Conservation (phyloP, 2,888 invertebrate genomes). For the Coelinius sp. region DNA sequence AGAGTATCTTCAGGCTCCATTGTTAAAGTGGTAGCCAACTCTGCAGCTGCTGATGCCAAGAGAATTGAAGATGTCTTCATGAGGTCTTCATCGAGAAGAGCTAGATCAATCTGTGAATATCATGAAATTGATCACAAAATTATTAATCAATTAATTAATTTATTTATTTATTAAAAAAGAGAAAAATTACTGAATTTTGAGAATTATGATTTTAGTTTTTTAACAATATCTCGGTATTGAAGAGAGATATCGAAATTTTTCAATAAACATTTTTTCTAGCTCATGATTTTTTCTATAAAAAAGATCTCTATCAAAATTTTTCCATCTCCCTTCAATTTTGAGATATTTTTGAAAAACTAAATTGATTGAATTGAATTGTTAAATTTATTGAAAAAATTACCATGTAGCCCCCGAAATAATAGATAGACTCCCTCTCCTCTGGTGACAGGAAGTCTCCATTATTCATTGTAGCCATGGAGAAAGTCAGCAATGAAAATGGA, state of each 20-base stretch:
- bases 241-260: too few species aligned
- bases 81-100: conserved; percentile 6
- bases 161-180: too few species aligned
- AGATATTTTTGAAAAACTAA: too few species aligned
- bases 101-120: neutral
- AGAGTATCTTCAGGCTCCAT: neutral
- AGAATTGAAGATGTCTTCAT: neutral
- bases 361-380: too few species aligned
- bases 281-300: too few species aligned
- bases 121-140: neutral
- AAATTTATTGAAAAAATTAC: neutral
- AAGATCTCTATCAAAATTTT: too few species aligned
- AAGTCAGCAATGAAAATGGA: neutral
- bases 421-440: neutral
- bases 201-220: too few species aligned
- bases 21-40: neutral
- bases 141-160: neutral
- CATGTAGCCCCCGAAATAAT: conserved; percentile 12
- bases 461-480: neutral
- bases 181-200: too few species aligned
- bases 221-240: too few species aligned
- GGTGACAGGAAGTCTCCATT: neutral
- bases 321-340: too few species aligned
- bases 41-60: neutral
- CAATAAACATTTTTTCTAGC: too few species aligned